These are phyloP conservation scores for Tiliacea citrago DNA, from an alignment of 2,888 invertebrate species.

Conservation along the genomic window DNA sequence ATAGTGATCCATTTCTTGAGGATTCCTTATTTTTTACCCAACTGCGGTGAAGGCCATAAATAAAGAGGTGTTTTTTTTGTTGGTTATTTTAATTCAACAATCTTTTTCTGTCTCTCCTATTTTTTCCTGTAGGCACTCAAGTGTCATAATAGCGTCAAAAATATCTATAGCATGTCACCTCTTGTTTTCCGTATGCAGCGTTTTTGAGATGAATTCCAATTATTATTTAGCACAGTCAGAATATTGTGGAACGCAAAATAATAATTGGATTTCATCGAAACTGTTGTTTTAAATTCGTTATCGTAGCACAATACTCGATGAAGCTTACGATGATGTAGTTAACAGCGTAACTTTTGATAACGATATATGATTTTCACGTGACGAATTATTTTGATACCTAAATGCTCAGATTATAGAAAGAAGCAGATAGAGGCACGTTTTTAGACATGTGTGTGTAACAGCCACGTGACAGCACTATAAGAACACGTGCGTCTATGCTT, in stretches of 20 bases:
- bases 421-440: no score
- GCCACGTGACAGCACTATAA: no score
- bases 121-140: neutral
- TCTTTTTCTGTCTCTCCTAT: neutral
- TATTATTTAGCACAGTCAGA: conserved; percentile 3
- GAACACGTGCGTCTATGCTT: no score
- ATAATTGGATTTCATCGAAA: conserved; percentile 33
- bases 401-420: no score
- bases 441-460: no score
- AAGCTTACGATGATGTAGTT: neutral
- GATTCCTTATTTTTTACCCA: neutral
- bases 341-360: neutral
- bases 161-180: neutral
- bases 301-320: neutral
- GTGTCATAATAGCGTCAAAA: neutral
- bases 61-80: no score
- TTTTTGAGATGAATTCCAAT: conserved; percentile 17
- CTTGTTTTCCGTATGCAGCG: neutral
- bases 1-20: neutral
- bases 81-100: neutral
- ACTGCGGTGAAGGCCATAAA: neutral
- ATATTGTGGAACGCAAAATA: conserved; percentile 15
- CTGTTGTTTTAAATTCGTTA: conserved; percentile 41
- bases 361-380: neutral
- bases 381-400: neutral